Base-by-base conservation (phyloP, 1,140 invertebrate genomes). In the Protaetia brevitarsis region DNA sequence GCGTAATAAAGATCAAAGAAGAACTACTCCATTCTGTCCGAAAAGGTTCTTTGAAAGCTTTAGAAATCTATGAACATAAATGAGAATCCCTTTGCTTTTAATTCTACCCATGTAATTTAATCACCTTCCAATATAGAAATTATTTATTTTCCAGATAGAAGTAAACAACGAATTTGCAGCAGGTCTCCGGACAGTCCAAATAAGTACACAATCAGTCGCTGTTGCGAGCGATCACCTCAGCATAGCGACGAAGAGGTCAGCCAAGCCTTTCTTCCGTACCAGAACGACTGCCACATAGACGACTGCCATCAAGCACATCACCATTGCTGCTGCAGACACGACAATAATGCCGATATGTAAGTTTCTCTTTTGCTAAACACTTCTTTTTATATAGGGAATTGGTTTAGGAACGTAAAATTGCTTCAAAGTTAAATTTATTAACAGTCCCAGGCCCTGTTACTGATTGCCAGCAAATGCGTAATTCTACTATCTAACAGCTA, bases 341-440 rank as follows among this genome's bases (percentile, higher is more conserved):
- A 64, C 57, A 19, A 59, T 59, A 59, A 65, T 23, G 56, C 26
- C 13, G 45, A 65, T 30, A 59, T 65, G 64, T 65, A 65, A 65
- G 64, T 65, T 11, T 34, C n/a, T n/a, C n/a, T n/a, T n/a, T n/a
- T n/a, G n/a, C n/a, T n/a, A n/a, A n/a, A n/a, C n/a, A n/a, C n/a
- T n/a, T n/a, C n/a, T n/a, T n/a, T 7, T 34, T 34, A 7, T 7
- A 34, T 34, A 34, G 31, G 7, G 31, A 34, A 7, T 34, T 34
- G 31, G n/a, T 34, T 34, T 34, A 34, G n/a, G n/a, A 34, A 34
- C n/a, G 7, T 34, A 34, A 34, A 34, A 7, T 34, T n/a, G n/a
- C n/a, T n/a, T n/a, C n/a, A n/a, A n/a, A n/a, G n/a, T n/a, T n/a
- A n/a, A n/a, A n/a, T n/a, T n/a, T n/a, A n/a, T n/a, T n/a, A n/a